Conservation (phyloP, 2,113 vertebrate species). For the Dunckerocampus dactyliophorus region DNA sequence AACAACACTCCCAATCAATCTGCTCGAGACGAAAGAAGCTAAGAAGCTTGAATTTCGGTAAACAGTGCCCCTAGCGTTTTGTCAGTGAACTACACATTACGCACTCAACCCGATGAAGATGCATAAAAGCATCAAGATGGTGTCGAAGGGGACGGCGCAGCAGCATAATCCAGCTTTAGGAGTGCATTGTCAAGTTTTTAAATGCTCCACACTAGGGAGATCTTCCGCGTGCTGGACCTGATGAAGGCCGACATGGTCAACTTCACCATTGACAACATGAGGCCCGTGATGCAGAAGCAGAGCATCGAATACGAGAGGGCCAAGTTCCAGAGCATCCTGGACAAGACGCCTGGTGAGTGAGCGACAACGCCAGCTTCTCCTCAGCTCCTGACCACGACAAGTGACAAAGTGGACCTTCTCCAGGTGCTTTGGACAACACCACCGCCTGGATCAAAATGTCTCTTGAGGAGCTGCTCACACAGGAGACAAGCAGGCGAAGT, state of each 20-base stretch:
- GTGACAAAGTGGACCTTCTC: background rate
- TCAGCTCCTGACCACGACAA: background rate
- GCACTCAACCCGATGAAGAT: too few species aligned
- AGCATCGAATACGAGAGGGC: constrained; percentile 86
- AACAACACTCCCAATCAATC: too few species aligned
- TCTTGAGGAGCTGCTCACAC: constrained; percentile 75
- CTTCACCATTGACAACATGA: constrained; percentile 77
- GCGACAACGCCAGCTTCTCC: background rate
- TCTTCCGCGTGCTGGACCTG: constrained; percentile 89
- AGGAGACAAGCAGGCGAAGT: constrained; percentile 53
- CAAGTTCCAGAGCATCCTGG: constrained; percentile 88
- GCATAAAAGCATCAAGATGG: too few species aligned
- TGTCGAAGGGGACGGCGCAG: too few species aligned
- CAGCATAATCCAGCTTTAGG: too few species aligned
- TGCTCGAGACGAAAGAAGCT: too few species aligned
- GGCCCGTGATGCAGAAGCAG: constrained; percentile 80
- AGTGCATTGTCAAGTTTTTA: background rate
- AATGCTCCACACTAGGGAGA: constrained; percentile 75
- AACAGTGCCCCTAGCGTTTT: too few species aligned
- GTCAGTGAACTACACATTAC: too few species aligned
- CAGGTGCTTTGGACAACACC: constrained; percentile 84
- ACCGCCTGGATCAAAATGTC: constrained; percentile 85
- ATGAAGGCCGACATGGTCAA: constrained; percentile 89
- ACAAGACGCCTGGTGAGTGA: constrained; percentile 85
- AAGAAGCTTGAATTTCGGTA: too few species aligned